A percentile compares a stretch with the other conserved stretches of the same genome.
Conservation (phyloP, 2,113 vertebrate species). For the Alces alces region DNA sequence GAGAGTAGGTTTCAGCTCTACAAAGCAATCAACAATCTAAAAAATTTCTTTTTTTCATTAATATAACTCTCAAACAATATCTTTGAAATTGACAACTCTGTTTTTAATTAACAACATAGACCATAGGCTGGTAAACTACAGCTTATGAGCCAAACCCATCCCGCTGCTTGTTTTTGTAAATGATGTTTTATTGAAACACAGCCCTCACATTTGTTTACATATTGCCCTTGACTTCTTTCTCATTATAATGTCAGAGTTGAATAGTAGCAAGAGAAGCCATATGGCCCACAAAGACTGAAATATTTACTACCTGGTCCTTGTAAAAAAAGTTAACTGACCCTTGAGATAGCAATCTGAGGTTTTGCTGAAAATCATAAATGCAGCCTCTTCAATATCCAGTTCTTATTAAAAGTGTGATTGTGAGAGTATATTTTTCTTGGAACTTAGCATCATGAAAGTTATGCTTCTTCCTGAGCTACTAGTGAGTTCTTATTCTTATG, state of each 20-base stretch:
- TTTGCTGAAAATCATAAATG: background rate
- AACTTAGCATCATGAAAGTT: background rate
- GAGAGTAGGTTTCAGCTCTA: background rate
- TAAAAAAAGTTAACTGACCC: background rate
- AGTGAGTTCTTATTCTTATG: background rate
- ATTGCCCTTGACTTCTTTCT: background rate
- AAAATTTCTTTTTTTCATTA: background rate
- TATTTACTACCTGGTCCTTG: background rate
- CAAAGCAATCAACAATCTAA: background rate
- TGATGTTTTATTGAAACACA: background rate
- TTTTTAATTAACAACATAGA: background rate
- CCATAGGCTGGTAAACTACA: background rate
- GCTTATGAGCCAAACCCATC: background rate
- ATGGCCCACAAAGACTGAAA: background rate
- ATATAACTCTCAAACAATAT: background rate
- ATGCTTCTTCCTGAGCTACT: background rate
- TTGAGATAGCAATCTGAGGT: background rate
- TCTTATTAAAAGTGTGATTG: background rate
- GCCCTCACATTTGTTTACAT: background rate
- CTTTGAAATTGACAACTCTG: background rate
- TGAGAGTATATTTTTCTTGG: background rate
- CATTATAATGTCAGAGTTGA: background rate
- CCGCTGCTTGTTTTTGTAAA: background rate
- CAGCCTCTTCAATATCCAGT: background rate
- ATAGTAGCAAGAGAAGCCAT: background rate